Base-by-base conservation (phyloP, 1,140 invertebrate species). In the Aradophagus sp. region DNA sequence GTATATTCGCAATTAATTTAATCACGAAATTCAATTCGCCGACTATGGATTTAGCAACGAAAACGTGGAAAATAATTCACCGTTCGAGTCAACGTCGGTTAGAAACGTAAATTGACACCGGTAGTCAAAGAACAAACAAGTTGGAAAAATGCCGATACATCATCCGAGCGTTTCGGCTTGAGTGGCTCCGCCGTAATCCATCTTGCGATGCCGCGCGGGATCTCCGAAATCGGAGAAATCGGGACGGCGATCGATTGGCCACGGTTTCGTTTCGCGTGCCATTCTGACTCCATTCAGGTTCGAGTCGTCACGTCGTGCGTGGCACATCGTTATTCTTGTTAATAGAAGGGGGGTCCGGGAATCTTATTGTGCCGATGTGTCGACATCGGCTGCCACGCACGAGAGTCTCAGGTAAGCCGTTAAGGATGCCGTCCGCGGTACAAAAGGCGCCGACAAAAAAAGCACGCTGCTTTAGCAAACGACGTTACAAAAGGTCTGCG, bases 321-420 rank as follows among this genome's bases (percentile, higher is more conserved):
- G 47, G 65, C 58, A 73, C 63, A 62, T 80, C 73, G 74, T 82
- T 78, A 80, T 78, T 78, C 74, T 63, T 73, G 65, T 75, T 82
- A 84, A 84, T 84, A 82, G 81, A 77, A 75, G 66, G 67, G 73
- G 77, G 74, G 73, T n/a, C n/a, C n/a, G 78, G 73, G 59, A 63
- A 32, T 38, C 8, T 44, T 52, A 68, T 72, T 75, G 73, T 72
- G 20, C 16, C n/a, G 26, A 58, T 48, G 73, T 52, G 66, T 48
- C 56, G 58, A 29, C 66, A 53, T 44, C 58, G 52, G 14, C 48
- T 16, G 52, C 15, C 55, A 29, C 56, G 52, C 56, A 56, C 61
- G 56, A 58, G 58, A 0, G 10, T 17, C 36, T n/a, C 72, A 62
- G 72, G 71, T 74, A 69, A 58, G 58, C 65, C 58, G 53, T 59